Base-by-base conservation (phyloP, 2,888 invertebrate species). In the Phyllotreta cruciferae region DNA sequence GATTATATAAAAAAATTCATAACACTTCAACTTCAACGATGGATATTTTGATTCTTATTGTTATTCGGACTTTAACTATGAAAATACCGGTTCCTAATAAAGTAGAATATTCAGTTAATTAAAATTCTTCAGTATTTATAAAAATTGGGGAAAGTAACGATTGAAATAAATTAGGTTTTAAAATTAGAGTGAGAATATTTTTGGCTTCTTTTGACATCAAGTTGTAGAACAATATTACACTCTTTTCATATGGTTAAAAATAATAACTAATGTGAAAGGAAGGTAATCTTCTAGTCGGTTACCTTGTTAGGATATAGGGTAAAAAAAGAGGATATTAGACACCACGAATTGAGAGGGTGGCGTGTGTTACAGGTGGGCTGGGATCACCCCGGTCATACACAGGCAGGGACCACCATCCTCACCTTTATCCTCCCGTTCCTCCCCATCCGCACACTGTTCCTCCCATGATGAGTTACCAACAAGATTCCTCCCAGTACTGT, bases 361-460 rank as follows among this genome's bases (percentile, higher is more conserved):
- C 77, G 77, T 79, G 77, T 84, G 82, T 85, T 85, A 75, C 85
- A 85, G 85, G 85, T 85, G 85, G 85, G 79, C 82, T 85, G 78
- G 83, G 84, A 78, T 84, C 85, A 75, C 85, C 85, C 78, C 82
- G 84, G 79, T 83, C 84, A 77, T 85, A 84, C 78, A 74, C 72
- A 67, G 76, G 79, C 82, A 82, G 77, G 82, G 83, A 79, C 79
- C 83, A 78, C 74, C 81, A 79, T 73, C 79, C 79, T 77, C 81
- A 77, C 69, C 82, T 78, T 79, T 84, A 79, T 81, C 84, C 85
- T 79, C 83, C 85, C 77, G 85, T 86, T 84, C 86, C 81, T 85
- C 85, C 77, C 83, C 83, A 80, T 81, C 82, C 75, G 81, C 78
- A 74, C 67, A 68, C 77, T 75, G 78, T 74, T 84, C 79, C 85